phyloP scores from a whole-genome alignment of 2,888 invertebrate species.

The Parascotia fuliginaria region DNA sequence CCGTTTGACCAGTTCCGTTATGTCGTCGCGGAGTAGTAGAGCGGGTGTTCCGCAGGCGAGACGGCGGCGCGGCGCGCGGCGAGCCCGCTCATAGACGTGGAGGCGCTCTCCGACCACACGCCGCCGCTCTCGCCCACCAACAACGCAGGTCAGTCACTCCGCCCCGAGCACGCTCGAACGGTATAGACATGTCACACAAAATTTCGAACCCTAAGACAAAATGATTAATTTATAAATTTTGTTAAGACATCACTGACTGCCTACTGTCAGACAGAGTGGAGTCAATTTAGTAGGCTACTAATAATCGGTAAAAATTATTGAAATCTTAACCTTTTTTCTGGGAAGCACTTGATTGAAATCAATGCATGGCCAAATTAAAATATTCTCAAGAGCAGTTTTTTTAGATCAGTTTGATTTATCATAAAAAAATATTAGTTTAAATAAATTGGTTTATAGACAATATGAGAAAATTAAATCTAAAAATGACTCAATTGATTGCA shows the following conservation, averaged over 20 bases:
- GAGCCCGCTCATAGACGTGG: conserved; percentile 89
- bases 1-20: conserved; percentile 50
- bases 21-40: conserved; percentile 51
- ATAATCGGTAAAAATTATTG: too few relatives aligned
- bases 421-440: background rate
- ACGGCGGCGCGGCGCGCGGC: conserved; percentile 86
- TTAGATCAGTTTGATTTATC: too few relatives aligned
- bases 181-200: conserved; percentile 62
- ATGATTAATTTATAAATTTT: too few relatives aligned
- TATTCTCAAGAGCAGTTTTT: background rate
- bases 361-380: background rate
- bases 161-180: conserved; percentile 61
- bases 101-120: conserved; percentile 87
- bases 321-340: too few relatives aligned
- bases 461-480: background rate
- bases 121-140: conserved; percentile 78
- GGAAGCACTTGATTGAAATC: too few relatives aligned
- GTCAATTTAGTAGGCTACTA: too few relatives aligned
- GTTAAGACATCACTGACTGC: too few relatives aligned
- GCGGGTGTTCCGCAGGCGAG: conserved; percentile 84
- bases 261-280: too few relatives aligned
- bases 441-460: too few relatives aligned
- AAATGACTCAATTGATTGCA: background rate
- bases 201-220: conserved; percentile 12
- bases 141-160: conserved; percentile 85